These are phyloP conservation scores for Fragariocoptes setiger DNA, from an alignment of 1,140 invertebrate genomes.

Conservation along the genomic window DNA sequence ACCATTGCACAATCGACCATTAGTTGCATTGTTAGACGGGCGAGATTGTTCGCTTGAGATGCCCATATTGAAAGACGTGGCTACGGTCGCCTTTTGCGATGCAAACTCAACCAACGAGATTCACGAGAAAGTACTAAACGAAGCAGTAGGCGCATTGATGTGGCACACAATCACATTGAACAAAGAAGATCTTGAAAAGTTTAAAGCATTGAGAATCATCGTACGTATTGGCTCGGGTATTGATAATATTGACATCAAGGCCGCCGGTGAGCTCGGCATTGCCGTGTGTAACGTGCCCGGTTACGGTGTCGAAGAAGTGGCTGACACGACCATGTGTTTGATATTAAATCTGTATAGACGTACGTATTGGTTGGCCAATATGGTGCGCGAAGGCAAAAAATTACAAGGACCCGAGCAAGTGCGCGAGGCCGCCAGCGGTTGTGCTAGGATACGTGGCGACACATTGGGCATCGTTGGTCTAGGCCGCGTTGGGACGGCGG, in stretches of 20 bases:
- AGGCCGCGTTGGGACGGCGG: conserved; percentile 73
- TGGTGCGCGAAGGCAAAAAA: conserved; percentile 88
- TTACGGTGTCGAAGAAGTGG: conserved; percentile 98
- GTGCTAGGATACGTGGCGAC: conserved; percentile 74
- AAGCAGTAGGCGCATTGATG: conserved; percentile 95
- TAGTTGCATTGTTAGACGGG: conserved; percentile 88
- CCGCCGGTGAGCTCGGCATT: conserved; percentile 38
- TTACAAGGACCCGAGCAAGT: conserved; percentile 75
- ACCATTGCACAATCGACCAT: conserved; percentile 57
- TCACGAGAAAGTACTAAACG: conserved; percentile 98
- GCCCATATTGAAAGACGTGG: conserved; percentile 97
- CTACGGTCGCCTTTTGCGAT: conserved; percentile 97
- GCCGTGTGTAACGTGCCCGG: conserved; percentile 97
- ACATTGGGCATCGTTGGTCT: conserved; percentile 80
- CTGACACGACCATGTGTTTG: conserved; percentile 89
- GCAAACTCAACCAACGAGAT: conserved; percentile 96
- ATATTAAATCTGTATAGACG: conserved; percentile 92
- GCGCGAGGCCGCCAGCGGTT: conserved; percentile 65
- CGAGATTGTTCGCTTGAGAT: conserved; percentile 97
- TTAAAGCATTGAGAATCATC: conserved; percentile 91
- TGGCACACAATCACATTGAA: conserved; percentile 98
- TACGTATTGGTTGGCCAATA: conserved; percentile 93
- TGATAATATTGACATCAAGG: conserved; percentile 94
- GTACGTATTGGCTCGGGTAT: conserved; percentile 90
- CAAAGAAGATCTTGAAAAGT: conserved; percentile 97